Evolutionary conservation across 2,797 vertebrate species (phyloP), one percentile per base, ranked within the genome.

Genomic region (Pelobates cultripes): DNA sequence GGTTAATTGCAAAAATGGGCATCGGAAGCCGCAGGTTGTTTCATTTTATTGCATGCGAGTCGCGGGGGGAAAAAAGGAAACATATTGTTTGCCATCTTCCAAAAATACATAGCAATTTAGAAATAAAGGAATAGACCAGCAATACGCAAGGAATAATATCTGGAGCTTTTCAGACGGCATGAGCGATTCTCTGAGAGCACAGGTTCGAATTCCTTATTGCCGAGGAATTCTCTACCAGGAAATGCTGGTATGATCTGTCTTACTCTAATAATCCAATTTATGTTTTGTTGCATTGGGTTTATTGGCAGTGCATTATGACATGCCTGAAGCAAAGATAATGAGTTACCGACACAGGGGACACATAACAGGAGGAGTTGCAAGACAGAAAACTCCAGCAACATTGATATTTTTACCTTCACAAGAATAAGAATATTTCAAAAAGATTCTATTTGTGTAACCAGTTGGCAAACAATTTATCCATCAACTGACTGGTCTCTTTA

Each of bases 291-390:
- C 0, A 3, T 78, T 77, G 79, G 47, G 7, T 70, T 85, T 79
- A 80, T 12, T 0, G 0, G 17, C 71, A 83, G 77, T 85, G 68
- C 81, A 87, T 77, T 77, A 87, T 57, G 73, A 42, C 83, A 43
- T 43, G 4, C 28, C 73, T 43, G 42, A 40, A 67, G 44, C 69
- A 41, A 41, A 60, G 17, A 64, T 76, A 82, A 78, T 41, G 84
- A 72, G 55, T 63, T 12, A 47, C 76, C 17, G 5, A 9, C 67
- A 45, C 67, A 10, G 43, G 68, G 63, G 13, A 61, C 44, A 45
- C 68, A 42, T 47, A 63, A 41, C 5, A 44, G 13, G 7, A 4
- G 40, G 47, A 57, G 66, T 47, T 68, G n/a, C 3, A 43, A 55
- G 40, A n/a, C 4, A 42, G 10, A 40, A 5, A 67, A 67, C 9